Conservation (phyloP, 1,140 invertebrate genomes). For the Colletes gigas region DNA sequence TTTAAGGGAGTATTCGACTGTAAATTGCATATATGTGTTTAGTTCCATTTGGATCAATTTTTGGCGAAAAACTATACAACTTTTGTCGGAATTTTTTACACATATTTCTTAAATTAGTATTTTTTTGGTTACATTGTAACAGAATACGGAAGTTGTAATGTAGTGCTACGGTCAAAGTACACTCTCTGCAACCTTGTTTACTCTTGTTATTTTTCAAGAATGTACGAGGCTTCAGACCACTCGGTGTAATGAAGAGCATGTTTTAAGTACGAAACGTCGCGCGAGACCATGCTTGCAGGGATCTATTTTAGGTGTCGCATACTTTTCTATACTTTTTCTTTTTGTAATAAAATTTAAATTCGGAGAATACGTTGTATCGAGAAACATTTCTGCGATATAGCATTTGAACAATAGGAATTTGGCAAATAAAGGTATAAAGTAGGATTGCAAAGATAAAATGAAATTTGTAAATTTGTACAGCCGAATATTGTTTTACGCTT, state of each 20-base stretch:
- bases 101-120: too few relatives aligned
- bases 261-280: neutral
- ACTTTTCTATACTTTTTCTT: neutral
- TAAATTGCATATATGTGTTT: too few relatives aligned
- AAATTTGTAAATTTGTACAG: neutral
- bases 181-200: too few relatives aligned
- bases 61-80: too few relatives aligned
- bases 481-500: neutral
- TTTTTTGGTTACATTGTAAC: too few relatives aligned
- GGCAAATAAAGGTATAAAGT: too few relatives aligned
- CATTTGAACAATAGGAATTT: too few relatives aligned
- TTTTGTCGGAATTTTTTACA: too few relatives aligned
- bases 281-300: neutral
- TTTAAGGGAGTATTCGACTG: too few relatives aligned
- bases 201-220: neutral
- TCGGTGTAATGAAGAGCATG: neutral
- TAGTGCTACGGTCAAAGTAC: too few relatives aligned
- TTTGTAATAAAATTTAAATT: neutral
- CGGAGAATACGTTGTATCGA: neutral
- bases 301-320: constrained; percentile 8
- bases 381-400: neutral
- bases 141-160: too few relatives aligned
- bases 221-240: neutral
- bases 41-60: too few relatives aligned
- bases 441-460: neutral